These are phyloP conservation scores for Blennius ocellaris DNA, from an alignment of 2,113 vertebrate species.

Conservation along the genomic window DNA sequence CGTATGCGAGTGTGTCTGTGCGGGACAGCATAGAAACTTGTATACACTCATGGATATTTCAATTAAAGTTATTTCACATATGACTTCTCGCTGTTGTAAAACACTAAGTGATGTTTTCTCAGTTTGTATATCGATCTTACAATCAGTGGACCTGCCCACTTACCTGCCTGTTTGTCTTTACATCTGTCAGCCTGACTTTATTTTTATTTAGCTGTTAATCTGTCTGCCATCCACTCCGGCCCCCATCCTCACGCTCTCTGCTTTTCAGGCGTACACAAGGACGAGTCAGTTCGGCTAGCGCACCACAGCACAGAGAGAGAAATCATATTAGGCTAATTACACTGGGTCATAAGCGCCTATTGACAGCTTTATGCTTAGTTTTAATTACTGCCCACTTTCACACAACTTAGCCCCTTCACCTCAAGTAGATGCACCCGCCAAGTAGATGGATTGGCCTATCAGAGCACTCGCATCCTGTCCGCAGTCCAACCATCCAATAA, in stretches of 20 bases:
- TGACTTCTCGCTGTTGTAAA: slow-evolving; percentile 1
- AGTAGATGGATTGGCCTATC: slow-evolving; percentile 69
- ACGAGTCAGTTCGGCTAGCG: slow-evolving; percentile 71
- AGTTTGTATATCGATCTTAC: background rate
- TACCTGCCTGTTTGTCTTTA: slow-evolving; percentile 13
- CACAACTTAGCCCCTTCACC: slow-evolving; percentile 84
- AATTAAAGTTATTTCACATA: slow-evolving; percentile 17
- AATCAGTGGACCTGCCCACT: slow-evolving; percentile 4
- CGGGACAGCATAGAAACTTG: background rate
- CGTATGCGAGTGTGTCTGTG: slow-evolving; percentile 70
- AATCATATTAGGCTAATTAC: slow-evolving; percentile 84
- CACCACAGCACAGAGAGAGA: slow-evolving; percentile 75
- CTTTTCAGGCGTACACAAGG: slow-evolving; percentile 71
- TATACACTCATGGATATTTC: slow-evolving; percentile 8
- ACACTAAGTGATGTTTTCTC: slow-evolving; percentile 20
- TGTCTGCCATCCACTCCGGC: slow-evolving; percentile 44
- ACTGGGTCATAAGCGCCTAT: slow-evolving; percentile 84
- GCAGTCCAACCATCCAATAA: slow-evolving; percentile 73
- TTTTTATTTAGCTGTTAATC: slow-evolving; percentile 57
- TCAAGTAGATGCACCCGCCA: slow-evolving; percentile 77
- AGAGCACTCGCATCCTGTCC: slow-evolving; percentile 52
- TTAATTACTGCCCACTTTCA: slow-evolving; percentile 86
- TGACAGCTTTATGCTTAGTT: slow-evolving; percentile 85
- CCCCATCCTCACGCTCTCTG: slow-evolving; percentile 44
- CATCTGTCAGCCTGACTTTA: slow-evolving; percentile 10